A percentile compares a stretch with the other conserved stretches of the same genome.
Conservation (phyloP, 2,888 invertebrate species). For the Zhuqinia jingwanae region DNA sequence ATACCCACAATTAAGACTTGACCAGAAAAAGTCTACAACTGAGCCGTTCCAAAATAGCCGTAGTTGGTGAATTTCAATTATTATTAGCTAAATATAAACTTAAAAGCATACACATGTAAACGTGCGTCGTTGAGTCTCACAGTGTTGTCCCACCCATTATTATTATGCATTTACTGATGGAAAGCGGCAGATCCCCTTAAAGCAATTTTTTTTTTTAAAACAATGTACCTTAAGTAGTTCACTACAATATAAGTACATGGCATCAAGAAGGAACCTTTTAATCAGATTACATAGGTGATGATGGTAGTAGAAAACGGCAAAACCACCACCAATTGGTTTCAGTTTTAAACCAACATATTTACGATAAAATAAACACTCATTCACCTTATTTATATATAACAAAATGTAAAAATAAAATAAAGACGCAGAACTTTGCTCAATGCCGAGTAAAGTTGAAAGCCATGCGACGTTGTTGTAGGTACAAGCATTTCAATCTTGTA, state of each 20-base stretch:
- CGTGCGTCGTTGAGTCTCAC: too few relatives aligned
- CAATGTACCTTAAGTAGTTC: background rate
- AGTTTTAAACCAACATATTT: slow-evolving; percentile 37
- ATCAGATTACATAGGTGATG: slow-evolving; percentile 35
- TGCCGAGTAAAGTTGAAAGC: background rate
- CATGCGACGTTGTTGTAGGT: slow-evolving; percentile 48
- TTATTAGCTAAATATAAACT: too few relatives aligned
- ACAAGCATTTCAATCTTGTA: slow-evolving; percentile 52
- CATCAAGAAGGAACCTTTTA: background rate
- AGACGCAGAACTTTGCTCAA: too few relatives aligned
- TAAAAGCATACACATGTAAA: too few relatives aligned
- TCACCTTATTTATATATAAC: background rate
- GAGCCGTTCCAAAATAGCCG: too few relatives aligned
- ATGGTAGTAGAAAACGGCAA: too few relatives aligned
- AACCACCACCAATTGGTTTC: slow-evolving; percentile 21
- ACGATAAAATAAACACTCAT: background rate
- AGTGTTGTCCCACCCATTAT: too few relatives aligned
- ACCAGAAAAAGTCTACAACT: background rate
- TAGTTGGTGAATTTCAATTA: too few relatives aligned
- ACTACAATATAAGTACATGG: background rate
- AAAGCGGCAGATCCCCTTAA: background rate
- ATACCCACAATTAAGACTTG: background rate
- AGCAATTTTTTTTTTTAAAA: background rate
- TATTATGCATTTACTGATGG: background rate
- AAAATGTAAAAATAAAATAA: background rate